Conservation (phyloP, 2,797 vertebrate genomes). For the Meda fulgida region DNA sequence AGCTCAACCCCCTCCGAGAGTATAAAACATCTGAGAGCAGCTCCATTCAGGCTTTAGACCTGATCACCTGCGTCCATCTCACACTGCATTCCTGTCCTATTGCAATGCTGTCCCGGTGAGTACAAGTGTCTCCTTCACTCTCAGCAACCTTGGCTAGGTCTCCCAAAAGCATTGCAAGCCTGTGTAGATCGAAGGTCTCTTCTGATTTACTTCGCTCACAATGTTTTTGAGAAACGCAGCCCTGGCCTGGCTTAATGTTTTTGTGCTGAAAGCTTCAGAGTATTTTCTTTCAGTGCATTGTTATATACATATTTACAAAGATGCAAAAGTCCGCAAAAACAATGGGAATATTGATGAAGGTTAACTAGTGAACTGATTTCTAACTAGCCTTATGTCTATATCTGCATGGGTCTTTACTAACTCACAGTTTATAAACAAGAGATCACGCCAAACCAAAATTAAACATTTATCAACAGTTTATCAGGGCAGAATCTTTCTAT, state of each 20-base stretch:
- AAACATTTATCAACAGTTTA: not conserved
- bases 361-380: not conserved
- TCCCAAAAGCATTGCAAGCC: not conserved
- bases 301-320: not conserved
- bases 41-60: constrained; percentile 59
- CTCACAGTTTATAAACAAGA: not conserved
- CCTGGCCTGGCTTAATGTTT: not conserved
- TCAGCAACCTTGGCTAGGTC: not conserved
- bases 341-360: not conserved
- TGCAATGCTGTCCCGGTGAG: constrained; percentile 65
- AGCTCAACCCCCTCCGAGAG: constrained; percentile 53
- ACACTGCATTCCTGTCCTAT: constrained; percentile 16
- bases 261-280: not conserved
- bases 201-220: not conserved
- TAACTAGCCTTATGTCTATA: not conserved
- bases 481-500: not conserved
- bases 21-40: constrained; percentile 63
- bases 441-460: not conserved
- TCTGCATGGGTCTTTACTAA: not conserved
- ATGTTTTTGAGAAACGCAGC: not conserved
- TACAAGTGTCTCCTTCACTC: constrained; percentile 11
- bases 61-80: constrained; percentile 51
- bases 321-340: not conserved
- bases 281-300: not conserved
- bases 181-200: not conserved